Conservation (phyloP, 1,140 invertebrate genomes). For the Delia radicum region DNA sequence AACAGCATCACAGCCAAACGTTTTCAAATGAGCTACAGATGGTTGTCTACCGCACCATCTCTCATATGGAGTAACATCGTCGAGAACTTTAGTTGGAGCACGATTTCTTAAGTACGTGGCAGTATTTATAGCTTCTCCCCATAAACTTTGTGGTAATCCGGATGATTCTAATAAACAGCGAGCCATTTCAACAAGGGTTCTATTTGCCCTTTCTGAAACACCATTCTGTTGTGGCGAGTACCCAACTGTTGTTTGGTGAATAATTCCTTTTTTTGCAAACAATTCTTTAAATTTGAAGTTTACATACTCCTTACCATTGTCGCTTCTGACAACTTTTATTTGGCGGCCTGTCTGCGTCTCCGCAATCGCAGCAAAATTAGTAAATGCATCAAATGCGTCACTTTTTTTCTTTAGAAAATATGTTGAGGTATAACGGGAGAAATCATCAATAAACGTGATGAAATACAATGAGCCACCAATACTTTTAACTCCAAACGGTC, state of each 20-base stretch:
- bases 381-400: conserved; percentile 27
- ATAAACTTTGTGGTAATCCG: conserved; percentile 49
- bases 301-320: conserved; percentile 55
- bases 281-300: conserved; percentile 37
- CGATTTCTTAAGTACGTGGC: conserved; percentile 29
- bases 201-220: conserved; percentile 43
- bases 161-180: conserved; percentile 39
- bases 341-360: conserved; percentile 39
- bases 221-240: conserved; percentile 57
- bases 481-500: conserved; percentile 39
- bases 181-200: conserved; percentile 34
- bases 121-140: conserved; percentile 57
- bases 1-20: conserved; percentile 46
- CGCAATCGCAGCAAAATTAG: conserved; percentile 6
- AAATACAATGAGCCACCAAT: conserved; percentile 41
- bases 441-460: conserved; percentile 44
- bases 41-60: conserved; percentile 32
- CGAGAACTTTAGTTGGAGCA: conserved; percentile 12
- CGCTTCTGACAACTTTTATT: conserved; percentile 45
- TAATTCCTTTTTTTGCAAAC: conserved; percentile 41
- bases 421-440: conserved; percentile 12
- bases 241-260: conserved; percentile 47
- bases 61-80: conserved; percentile 26
- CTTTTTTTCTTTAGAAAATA: conserved; percentile 24
- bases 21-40: conserved; percentile 40